Evolutionary conservation across 1,140 invertebrate species (phyloP), one percentile per base, ranked within the genome.

Genomic region (Carcinoscorpius rotundicauda): DNA sequence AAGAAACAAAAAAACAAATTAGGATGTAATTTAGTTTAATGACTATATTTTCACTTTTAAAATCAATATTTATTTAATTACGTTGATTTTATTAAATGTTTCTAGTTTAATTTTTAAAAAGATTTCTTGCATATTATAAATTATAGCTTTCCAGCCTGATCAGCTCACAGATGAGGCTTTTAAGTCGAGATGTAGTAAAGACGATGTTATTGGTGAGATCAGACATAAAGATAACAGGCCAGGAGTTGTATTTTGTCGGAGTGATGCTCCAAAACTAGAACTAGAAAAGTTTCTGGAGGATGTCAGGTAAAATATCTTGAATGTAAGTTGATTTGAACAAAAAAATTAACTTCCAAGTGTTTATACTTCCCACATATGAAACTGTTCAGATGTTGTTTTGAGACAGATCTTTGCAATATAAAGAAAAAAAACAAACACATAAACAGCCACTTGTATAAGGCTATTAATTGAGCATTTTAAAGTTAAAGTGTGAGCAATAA

Each of bases 211-310:
- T 66, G 88, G 88, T 62, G 86, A 90, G 74, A 85, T 93, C 66
- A 81, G 77, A 69, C 82, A 83, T 76, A 79, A 76, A 73, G 79
- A 79, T 67, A 77, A 77, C 72, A 73, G 79, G 64, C 71, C 75
- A 65, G 75, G 75, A 62, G 75, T 77, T 58, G 81, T 85, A 71
- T 84, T 84, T 73, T 82, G 82, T 67, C 82, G 88, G 73, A 79
- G 81, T 65, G 85, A 89, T 77, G 83, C 87, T 67, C 84, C 87
- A 57, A 85, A 87, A 67, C 81, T 87, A 49, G 95, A 98, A 76
- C 81, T 98, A 69, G 95, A 98, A 77, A 98, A 98, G 81, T 97
- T 98, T 78, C 86, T 98, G 51, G 96, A 99, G 80, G 95, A 98
- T 82, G 95, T 98, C 69, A 94, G 92, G 89, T 93, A 81, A 29